Conservation (phyloP, 2,797 vertebrate genomes). For the Urocyon cinereoargenteus region DNA sequence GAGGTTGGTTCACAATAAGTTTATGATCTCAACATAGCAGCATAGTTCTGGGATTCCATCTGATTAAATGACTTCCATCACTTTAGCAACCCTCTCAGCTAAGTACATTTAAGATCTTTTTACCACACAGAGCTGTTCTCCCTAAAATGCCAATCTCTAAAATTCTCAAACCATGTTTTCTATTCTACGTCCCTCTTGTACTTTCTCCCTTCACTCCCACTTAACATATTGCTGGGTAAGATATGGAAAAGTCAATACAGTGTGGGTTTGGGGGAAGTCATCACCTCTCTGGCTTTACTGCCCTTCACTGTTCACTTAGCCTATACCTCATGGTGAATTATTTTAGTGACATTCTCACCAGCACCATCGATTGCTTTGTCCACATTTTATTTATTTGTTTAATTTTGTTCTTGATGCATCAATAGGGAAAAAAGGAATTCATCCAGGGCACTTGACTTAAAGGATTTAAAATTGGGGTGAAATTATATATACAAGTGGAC, state of each 20-base stretch:
- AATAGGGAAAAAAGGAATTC: not conserved
- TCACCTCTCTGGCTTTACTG: not conserved
- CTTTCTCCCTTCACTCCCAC: not conserved
- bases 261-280: not conserved
- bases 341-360: constrained; percentile 22
- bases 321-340: not conserved
- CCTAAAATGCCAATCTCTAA: not conserved
- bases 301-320: not conserved
- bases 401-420: not conserved
- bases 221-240: not conserved
- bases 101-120: not conserved
- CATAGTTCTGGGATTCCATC: not conserved
- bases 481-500: not conserved
- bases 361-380: not conserved
- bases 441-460: not conserved
- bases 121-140: not conserved
- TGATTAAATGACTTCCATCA: not conserved
- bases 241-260: not conserved
- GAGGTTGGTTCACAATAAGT: not conserved
- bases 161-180: not conserved
- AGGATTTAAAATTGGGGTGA: not conserved
- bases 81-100: not conserved
- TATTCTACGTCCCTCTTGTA: not conserved
- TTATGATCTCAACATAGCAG: not conserved
- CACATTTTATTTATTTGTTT: constrained; percentile 21